phyloP scores from a whole-genome alignment of 2,797 vertebrate genomes.

The Sebastes steindachneri region DNA sequence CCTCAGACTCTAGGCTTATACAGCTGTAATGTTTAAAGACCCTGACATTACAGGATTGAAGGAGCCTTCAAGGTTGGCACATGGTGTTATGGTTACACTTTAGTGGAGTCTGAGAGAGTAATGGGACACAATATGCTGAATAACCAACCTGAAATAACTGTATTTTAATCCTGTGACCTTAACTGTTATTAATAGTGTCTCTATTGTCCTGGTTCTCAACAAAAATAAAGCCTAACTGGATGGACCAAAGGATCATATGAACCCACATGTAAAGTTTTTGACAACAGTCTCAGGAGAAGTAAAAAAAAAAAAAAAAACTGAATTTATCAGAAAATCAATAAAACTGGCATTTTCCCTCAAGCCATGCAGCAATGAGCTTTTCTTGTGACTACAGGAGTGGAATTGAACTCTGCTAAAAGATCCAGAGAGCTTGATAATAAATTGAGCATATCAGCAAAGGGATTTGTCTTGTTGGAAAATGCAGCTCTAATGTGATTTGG shows the following conservation, averaged over 20 bases:
- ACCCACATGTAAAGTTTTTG: not conserved
- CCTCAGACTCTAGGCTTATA: not conserved
- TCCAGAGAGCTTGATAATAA: constrained; percentile 5
- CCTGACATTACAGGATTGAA: not conserved
- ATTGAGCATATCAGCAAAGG: constrained; percentile 18
- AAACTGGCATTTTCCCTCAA: not conserved
- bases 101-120: not conserved
- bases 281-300: not conserved
- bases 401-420: not conserved
- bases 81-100: not conserved
- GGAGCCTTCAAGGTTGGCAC: not conserved
- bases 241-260: not conserved
- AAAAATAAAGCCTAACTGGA: not conserved
- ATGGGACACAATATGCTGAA: not conserved
- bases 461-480: constrained; percentile 17
- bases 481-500: not conserved
- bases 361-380: not conserved
- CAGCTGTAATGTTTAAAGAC: not conserved
- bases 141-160: not conserved
- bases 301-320: not conserved
- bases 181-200: not conserved
- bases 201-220: not conserved
- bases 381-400: not conserved
- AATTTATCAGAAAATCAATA: constrained; percentile 19
- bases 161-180: not conserved